A percentile compares a stretch with the other conserved stretches of the same genome.
These are phyloP conservation scores for Periplaneta americana DNA, from an alignment of 1,140 invertebrate species.

Conservation along the genomic window DNA sequence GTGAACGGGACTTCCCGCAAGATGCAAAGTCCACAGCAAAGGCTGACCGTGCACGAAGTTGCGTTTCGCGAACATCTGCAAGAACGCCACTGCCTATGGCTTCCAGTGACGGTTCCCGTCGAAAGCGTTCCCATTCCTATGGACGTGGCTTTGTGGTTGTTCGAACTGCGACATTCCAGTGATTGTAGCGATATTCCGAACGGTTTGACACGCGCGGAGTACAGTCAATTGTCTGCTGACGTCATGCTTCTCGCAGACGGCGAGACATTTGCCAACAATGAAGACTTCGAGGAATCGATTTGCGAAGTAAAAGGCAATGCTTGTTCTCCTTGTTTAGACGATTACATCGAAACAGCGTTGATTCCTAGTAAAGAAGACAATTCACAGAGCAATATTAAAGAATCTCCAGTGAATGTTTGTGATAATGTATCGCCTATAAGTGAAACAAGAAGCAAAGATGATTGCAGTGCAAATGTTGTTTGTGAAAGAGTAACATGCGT, in stretches of 20 bases:
- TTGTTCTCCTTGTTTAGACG: no score
- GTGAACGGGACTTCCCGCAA: neutral
- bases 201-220: no score
- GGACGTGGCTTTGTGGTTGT: conserved; percentile 4
- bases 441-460: neutral
- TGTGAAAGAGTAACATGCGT: neutral
- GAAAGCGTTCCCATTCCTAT: neutral
- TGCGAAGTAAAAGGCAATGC: no score
- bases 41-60: neutral
- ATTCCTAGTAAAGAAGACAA: no score
- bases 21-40: neutral
- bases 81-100: neutral
- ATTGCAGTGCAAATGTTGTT: neutral
- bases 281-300: no score
- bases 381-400: no score
- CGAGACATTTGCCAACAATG: no score
- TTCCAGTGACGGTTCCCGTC: neutral
- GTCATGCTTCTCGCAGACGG: no score
- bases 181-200: neutral
- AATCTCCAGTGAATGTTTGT: neutral
- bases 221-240: no score
- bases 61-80: neutral
- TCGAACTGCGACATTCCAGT: conserved; percentile 5
- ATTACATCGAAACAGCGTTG: no score
- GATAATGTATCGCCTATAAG: neutral